Conservation (phyloP, 2,113 vertebrate species). For the Parus major region DNA sequence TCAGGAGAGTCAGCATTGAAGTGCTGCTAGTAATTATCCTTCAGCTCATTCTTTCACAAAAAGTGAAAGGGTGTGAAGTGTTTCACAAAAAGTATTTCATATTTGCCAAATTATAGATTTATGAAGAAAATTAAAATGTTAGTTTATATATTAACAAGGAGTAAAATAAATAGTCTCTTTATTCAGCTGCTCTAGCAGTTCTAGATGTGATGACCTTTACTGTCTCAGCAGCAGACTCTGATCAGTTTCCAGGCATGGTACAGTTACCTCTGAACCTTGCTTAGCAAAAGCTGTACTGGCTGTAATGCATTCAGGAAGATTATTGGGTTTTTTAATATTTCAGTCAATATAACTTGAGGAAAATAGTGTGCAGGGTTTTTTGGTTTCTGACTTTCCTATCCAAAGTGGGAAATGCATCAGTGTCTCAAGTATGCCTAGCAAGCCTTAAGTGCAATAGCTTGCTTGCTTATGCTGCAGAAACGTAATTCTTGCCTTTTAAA, state of each 20-base stretch:
- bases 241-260: not conserved
- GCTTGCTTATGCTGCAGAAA: not conserved
- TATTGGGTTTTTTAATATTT: not conserved
- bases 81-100: not conserved
- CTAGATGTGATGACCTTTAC: not conserved
- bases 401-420: not conserved
- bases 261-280: not conserved
- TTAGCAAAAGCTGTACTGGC: not conserved
- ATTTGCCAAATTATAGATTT: not conserved
- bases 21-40: not conserved
- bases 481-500: not conserved
- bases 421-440: not conserved
- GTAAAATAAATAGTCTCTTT: not conserved
- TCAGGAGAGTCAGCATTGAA: not conserved
- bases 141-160: not conserved
- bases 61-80: no score
- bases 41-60: not conserved
- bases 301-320: not conserved
- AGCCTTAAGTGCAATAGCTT: not conserved
- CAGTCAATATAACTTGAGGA: not conserved
- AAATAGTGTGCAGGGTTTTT: not conserved
- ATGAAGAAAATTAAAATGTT: not conserved
- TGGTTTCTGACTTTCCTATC: not conserved
- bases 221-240: not conserved
- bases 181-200: not conserved